phyloP scores from a whole-genome alignment of 2,797 vertebrate genomes.

The Danio tinwini region DNA sequence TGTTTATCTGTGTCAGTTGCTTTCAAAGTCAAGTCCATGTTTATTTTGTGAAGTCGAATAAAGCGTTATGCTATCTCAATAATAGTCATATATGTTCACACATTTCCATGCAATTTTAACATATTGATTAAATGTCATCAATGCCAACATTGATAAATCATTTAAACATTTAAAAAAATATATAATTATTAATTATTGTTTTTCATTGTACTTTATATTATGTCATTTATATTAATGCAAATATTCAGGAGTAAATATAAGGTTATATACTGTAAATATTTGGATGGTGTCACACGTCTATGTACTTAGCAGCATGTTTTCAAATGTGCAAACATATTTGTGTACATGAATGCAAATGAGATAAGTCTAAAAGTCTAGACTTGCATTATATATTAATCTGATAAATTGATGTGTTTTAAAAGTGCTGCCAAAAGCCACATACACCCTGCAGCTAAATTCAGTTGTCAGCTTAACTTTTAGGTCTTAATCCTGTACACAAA shows the following conservation, averaged over 20 bases:
- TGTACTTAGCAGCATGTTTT: neutral
- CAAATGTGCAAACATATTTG: neutral
- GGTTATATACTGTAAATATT: no score
- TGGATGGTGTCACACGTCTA: neutral
- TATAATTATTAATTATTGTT: no score
- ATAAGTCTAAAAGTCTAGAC: neutral
- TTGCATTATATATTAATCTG: neutral
- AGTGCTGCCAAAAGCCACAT: neutral
- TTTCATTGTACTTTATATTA: neutral
- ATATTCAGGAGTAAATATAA: neutral
- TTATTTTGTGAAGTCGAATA: neutral
- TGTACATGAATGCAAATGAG: neutral
- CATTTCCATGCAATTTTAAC: neutral
- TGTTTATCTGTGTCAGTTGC: conserved; percentile 6
- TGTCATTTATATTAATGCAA: neutral
- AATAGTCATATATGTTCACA: neutral
- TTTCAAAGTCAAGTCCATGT: neutral
- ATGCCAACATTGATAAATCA: no score
- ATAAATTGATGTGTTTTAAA: neutral
- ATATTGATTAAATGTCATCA: neutral
- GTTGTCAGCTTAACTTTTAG: no score
- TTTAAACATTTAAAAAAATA: no score
- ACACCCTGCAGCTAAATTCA: no score
- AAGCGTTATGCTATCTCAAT: no score
- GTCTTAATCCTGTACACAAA: no score